Conservation (phyloP, 2,797 vertebrate genomes). For the Myotis daubentonii region DNA sequence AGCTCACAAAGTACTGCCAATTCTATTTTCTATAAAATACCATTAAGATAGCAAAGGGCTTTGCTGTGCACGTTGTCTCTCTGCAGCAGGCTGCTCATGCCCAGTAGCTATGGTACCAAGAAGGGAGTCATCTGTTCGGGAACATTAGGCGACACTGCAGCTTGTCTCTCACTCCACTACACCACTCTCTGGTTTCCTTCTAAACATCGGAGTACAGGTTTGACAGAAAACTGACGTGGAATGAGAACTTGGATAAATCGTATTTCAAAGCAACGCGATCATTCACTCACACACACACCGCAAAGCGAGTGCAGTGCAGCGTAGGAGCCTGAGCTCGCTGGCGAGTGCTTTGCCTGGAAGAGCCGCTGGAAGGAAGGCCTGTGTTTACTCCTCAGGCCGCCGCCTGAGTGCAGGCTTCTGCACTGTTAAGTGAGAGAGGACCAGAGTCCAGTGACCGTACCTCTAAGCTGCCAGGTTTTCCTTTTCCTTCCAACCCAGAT, state of each 20-base stretch:
- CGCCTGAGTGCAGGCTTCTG: background rate
- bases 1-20: background rate
- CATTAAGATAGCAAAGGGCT: background rate
- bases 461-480: background rate
- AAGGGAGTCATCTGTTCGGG: background rate
- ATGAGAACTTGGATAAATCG: background rate
- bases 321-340: background rate
- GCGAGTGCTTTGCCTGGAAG: background rate
- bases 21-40: background rate
- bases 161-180: background rate
- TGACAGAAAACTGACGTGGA: slow-evolving; percentile 14
- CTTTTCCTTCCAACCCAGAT: background rate
- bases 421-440: background rate
- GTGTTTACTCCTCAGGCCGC: background rate
- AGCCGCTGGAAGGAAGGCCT: too few species aligned
- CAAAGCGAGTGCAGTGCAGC: background rate
- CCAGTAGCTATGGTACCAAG: background rate
- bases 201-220: background rate
- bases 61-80: background rate
- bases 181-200: background rate
- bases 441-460: background rate
- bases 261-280: slow-evolving; percentile 17
- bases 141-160: background rate
- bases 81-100: background rate
- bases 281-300: background rate